Evolutionary conservation across 1,140 invertebrate species (phyloP).

Genomic region (Oryctes rhinoceros): DNA sequence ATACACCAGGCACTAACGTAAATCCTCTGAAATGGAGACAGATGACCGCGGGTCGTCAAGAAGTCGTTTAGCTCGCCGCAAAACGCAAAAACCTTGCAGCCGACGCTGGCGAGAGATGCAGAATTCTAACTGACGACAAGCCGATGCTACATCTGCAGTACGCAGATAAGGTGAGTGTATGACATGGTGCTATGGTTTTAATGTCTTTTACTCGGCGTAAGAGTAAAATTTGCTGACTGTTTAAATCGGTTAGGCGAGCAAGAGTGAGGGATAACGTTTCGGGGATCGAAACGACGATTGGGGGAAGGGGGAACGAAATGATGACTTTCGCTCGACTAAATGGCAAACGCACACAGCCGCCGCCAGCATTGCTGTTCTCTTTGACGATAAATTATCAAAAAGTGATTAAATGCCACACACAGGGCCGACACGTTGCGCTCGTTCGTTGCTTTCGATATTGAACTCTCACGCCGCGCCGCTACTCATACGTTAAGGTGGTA

Average conservation of each 20-base stretch:
- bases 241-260: not conserved
- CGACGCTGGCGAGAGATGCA: not conserved
- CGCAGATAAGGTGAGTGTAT: not conserved
- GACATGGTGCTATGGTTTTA: not conserved
- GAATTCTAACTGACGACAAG: not conserved
- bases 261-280: not conserved
- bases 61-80: not conserved
- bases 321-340: not conserved
- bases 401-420: constrained; percentile 21
- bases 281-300: not conserved
- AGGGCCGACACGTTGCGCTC: not conserved
- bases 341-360: not conserved
- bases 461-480: too few relatives aligned
- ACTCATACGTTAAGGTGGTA: too few relatives aligned
- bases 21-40: constrained; percentile 8
- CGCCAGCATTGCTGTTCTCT: not conserved
- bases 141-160: not conserved
- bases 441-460: too few relatives aligned
- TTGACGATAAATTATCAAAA: constrained; percentile 15
- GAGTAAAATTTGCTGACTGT: constrained; percentile 5
- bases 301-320: not conserved
- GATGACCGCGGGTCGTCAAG: not conserved
- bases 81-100: not conserved
- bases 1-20: not conserved
- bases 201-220: not conserved